Conservation (phyloP, 2,113 vertebrate genomes). For the Mustela nigripes region DNA sequence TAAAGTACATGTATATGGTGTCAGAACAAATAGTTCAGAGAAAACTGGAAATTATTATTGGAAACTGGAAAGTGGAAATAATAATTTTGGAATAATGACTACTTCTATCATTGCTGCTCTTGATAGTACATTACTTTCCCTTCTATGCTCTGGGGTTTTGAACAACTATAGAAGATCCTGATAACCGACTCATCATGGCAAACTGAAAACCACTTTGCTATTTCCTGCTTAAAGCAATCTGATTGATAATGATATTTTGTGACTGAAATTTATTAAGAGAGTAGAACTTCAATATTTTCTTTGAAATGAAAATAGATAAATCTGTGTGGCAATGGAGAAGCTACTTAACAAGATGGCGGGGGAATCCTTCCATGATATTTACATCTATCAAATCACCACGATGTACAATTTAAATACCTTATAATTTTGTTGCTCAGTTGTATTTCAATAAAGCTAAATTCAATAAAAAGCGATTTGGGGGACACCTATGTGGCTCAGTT, state of each 20-base stretch:
- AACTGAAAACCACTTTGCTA: slow-evolving; percentile 7
- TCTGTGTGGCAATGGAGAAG: background rate
- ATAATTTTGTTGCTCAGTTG: background rate
- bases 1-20: background rate
- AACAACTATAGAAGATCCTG: background rate
- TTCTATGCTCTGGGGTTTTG: slow-evolving; percentile 32
- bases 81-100: background rate
- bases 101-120: background rate
- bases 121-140: background rate
- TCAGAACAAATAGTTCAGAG: slow-evolving; percentile 12
- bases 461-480: background rate
- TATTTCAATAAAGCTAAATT: background rate
- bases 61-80: background rate
- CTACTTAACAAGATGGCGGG: background rate
- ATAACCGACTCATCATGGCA: background rate
- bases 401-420: background rate
- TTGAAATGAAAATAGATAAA: background rate
- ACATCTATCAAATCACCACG: background rate
- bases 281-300: slow-evolving; percentile 11
- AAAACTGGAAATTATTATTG: background rate
- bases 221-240: slow-evolving; percentile 32
- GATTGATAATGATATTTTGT: background rate
- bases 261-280: background rate
- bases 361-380: background rate
- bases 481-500: background rate